phyloP scores from a whole-genome alignment of 2,797 vertebrate species.

The Okamejei kenojei region DNA sequence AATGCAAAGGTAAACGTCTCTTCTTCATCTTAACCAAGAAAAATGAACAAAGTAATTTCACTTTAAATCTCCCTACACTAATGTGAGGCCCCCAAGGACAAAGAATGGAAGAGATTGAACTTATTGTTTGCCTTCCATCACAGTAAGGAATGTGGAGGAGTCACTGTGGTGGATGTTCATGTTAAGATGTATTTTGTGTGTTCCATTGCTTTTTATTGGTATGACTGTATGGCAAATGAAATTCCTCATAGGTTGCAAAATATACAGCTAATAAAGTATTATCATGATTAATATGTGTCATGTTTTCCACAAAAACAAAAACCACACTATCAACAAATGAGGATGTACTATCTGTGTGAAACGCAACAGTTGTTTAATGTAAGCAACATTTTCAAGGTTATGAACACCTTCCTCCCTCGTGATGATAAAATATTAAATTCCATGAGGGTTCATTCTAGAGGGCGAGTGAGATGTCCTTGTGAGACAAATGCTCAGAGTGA shows the following conservation, averaged over 20 bases:
- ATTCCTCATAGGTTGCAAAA: no score
- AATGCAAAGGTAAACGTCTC: background rate
- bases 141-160: no score
- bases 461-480: no score
- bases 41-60: background rate
- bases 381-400: background rate
- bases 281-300: background rate
- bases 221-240: no score
- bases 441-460: background rate
- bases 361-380: background rate
- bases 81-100: no score
- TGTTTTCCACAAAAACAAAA: background rate
- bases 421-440: background rate
- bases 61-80: background rate
- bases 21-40: background rate
- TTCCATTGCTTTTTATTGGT: no score
- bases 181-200: no score
- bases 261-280: no score
- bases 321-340: background rate
- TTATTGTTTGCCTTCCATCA: no score
- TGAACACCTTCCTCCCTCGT: background rate
- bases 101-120: no score
- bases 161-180: no score
- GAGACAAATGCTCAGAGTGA: background rate
- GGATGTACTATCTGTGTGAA: background rate